These are phyloP conservation scores for Saturnia japonica DNA, from an alignment of 2,888 invertebrate species.

Conservation along the genomic window DNA sequence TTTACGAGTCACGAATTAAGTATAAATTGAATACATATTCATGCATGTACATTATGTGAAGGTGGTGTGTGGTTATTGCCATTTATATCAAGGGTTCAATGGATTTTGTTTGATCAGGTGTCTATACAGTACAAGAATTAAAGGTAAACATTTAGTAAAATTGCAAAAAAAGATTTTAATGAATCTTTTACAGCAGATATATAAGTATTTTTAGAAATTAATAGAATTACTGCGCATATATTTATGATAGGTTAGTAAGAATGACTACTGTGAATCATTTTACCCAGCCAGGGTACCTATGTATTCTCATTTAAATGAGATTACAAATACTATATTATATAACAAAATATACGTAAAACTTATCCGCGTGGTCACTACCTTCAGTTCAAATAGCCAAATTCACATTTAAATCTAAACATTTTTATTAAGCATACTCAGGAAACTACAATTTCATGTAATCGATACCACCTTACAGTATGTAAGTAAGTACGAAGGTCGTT, in stretches of 20 bases:
- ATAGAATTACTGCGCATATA: neutral
- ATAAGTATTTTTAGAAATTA: neutral
- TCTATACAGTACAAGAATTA: slow-evolving; percentile 40
- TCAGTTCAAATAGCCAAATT: no score
- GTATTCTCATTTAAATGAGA: neutral
- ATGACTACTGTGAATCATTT: neutral
- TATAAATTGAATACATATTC: neutral
- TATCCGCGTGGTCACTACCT: neutral
- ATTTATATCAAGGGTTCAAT: slow-evolving; percentile 38
- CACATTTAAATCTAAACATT: neutral
- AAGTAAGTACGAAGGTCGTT: neutral
- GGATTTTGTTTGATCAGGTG: slow-evolving; percentile 47
- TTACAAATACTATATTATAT: neutral
- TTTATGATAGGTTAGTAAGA: neutral
- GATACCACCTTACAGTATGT: no score
- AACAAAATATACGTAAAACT: neutral
- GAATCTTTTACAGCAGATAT: neutral
- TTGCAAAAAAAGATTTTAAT: slow-evolving; percentile 10
- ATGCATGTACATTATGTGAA: slow-evolving; percentile 30
- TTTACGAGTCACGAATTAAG: neutral
- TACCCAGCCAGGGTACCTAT: neutral
- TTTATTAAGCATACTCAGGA: no score
- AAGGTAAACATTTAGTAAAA: slow-evolving; percentile 26
- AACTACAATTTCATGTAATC: no score
- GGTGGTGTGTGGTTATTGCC: slow-evolving; percentile 46